These are phyloP conservation scores for Semotilus atromaculatus DNA, from an alignment of 2,797 vertebrate genomes.

Conservation along the genomic window DNA sequence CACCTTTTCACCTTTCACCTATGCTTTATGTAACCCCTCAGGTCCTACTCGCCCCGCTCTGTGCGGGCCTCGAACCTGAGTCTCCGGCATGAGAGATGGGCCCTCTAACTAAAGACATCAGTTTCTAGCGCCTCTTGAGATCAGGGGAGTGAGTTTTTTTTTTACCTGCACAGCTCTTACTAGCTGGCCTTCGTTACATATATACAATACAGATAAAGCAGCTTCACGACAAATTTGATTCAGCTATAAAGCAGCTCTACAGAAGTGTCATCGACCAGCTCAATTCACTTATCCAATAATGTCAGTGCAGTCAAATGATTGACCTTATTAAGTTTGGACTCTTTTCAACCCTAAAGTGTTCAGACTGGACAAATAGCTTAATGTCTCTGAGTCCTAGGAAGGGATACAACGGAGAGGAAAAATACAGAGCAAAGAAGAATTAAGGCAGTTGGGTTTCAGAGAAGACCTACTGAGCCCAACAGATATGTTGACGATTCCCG, in stretches of 20 bases:
- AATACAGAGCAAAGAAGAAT: not conserved
- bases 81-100: no score
- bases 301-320: not conserved
- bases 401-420: not conserved
- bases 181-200: no score
- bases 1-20: not conserved
- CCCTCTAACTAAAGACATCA: no score
- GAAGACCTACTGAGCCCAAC: slow-evolving; percentile 70
- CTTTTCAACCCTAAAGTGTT: not conserved
- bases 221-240: not conserved
- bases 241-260: not conserved
- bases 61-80: no score
- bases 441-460: not conserved
- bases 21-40: not conserved
- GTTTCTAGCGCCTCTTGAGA: no score
- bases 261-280: not conserved
- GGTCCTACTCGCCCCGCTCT: no score
- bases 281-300: not conserved
- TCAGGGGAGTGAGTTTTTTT: no score
- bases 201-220: not conserved
- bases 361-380: not conserved
- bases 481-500: slow-evolving; percentile 69
- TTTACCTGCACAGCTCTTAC: no score
- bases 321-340: not conserved
- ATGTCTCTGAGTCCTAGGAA: not conserved